phyloP scores from a whole-genome alignment of 2,888 invertebrate species.

The Cartodere bifasciata region DNA sequence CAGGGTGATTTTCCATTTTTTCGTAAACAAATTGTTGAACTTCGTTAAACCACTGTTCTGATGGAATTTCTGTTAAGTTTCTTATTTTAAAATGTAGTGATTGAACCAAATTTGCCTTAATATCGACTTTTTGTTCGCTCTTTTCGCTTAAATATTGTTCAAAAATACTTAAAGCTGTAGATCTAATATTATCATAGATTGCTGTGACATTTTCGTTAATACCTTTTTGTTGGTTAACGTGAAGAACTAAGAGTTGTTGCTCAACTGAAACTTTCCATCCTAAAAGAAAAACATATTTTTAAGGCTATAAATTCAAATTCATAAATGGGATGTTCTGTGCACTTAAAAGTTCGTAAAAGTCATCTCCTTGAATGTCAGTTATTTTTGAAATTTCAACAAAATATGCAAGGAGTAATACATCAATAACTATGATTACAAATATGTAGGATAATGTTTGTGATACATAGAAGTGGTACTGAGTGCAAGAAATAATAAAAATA shows the following conservation, averaged over 20 bases:
- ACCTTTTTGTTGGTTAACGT: constrained; percentile 36
- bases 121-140: constrained; percentile 46
- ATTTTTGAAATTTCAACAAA: no score
- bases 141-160: constrained; percentile 67
- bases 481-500: no score
- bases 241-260: constrained; percentile 49
- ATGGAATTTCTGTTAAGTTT: constrained; percentile 43
- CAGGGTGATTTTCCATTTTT: constrained; percentile 44
- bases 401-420: no score
- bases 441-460: no score
- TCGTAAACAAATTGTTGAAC: constrained; percentile 59
- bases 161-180: constrained; percentile 60
- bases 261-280: constrained; percentile 58
- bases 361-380: no score
- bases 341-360: no score
- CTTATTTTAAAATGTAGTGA: constrained; percentile 47
- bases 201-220: constrained; percentile 30
- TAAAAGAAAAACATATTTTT: constrained; percentile 18
- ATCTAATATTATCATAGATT: constrained; percentile 37
- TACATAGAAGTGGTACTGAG: no score
- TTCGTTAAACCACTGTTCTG: constrained; percentile 73
- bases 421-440: no score
- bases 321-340: no score
- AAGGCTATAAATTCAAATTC: no score
- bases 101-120: constrained; percentile 49